Conservation (phyloP, 2,113 vertebrate genomes). For the Calyptommatus sinebrachiatus region DNA sequence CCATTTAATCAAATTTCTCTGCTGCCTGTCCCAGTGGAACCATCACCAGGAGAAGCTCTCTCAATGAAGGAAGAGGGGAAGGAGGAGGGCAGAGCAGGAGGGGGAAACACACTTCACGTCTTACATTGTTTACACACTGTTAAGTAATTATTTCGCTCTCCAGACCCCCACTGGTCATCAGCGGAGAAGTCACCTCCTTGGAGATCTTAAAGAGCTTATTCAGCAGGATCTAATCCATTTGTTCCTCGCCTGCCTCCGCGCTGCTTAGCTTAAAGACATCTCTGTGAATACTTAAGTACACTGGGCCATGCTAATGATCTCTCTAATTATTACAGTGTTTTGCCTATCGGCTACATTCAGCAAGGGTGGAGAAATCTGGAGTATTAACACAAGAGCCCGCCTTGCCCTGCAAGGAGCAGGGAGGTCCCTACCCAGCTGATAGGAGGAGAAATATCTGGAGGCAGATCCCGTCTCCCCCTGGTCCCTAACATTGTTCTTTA, state of each 20-base stretch:
- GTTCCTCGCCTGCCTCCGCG: slow-evolving; percentile 53
- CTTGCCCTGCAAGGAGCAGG: too few species aligned
- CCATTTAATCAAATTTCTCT: slow-evolving; percentile 92
- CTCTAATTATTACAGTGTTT: slow-evolving; percentile 79
- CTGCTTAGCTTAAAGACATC: slow-evolving; percentile 77
- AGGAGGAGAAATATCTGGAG: neutral
- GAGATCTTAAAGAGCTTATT: slow-evolving; percentile 80
- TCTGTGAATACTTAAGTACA: slow-evolving; percentile 73
- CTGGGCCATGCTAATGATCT: slow-evolving; percentile 74
- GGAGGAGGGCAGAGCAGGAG: slow-evolving; percentile 45
- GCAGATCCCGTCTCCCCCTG: too few species aligned
- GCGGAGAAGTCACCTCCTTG: slow-evolving; percentile 77
- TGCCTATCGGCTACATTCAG: slow-evolving; percentile 49
- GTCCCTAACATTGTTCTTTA: neutral
- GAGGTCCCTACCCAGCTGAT: neutral
- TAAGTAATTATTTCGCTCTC: slow-evolving; percentile 85
- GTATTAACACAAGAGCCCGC: neutral
- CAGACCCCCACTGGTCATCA: slow-evolving; percentile 70
- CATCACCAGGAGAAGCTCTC: slow-evolving; percentile 76
- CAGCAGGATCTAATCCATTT: slow-evolving; percentile 73
- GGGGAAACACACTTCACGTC: slow-evolving; percentile 64
- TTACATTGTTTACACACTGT: slow-evolving; percentile 82
- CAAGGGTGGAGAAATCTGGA: slow-evolving; percentile 28
- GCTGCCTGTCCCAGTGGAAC: slow-evolving; percentile 79
- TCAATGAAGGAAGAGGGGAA: slow-evolving; percentile 55